Conservation (phyloP, 2,113 vertebrate species). For the Platichthys stellatus region DNA sequence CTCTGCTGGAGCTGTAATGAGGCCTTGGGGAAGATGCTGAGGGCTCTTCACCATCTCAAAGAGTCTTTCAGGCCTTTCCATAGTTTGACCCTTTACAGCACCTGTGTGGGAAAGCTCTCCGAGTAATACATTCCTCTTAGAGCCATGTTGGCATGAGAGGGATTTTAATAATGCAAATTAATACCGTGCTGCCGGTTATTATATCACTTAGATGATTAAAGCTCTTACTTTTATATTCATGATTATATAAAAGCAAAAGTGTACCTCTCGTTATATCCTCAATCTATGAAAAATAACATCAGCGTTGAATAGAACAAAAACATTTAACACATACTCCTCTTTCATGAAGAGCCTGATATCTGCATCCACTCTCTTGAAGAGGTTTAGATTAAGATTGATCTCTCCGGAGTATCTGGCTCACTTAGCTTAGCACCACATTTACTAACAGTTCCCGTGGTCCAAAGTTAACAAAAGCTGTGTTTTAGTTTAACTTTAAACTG, state of each 20-base stretch:
- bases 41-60: slow-evolving; percentile 73
- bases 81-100: slow-evolving; percentile 48
- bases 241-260: too few relatives aligned
- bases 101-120: slow-evolving; percentile 73
- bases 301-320: neutral
- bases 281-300: neutral
- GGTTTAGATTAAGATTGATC: neutral
- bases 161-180: neutral
- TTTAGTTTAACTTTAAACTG: too few relatives aligned
- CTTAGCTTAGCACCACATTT: too few relatives aligned
- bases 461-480: too few relatives aligned
- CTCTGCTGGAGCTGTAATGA: slow-evolving; percentile 73
- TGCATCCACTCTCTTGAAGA: neutral
- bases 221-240: too few relatives aligned
- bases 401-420: too few relatives aligned
- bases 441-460: too few relatives aligned
- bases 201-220: neutral
- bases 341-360: too few relatives aligned
- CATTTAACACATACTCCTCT: too few relatives aligned
- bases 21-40: slow-evolving; percentile 69
- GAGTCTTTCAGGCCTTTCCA: slow-evolving; percentile 49
- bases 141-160: neutral
- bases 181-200: neutral
- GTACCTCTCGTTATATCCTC: too few relatives aligned
- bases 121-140: slow-evolving; percentile 21